These are phyloP conservation scores for Nothoprocta pentlandii DNA, from an alignment of 2,113 vertebrate species.

Conservation along the genomic window DNA sequence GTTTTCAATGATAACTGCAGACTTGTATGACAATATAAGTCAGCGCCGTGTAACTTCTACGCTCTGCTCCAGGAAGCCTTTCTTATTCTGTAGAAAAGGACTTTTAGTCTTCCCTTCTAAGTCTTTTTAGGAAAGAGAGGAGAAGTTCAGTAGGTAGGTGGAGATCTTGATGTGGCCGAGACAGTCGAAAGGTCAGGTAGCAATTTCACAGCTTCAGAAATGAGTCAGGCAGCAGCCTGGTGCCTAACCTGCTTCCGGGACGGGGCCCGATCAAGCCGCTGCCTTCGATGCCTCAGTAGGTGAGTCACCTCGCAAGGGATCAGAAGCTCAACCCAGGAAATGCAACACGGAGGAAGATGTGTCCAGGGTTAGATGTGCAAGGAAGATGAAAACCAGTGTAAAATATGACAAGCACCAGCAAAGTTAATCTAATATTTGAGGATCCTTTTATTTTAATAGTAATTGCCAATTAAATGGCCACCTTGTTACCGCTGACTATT, in stretches of 20 bases:
- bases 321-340: background rate
- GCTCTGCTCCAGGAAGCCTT: background rate
- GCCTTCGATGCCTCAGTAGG: background rate
- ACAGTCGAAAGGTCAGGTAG: background rate
- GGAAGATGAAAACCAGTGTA: background rate
- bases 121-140: background rate
- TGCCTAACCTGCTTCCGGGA: background rate
- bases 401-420: background rate
- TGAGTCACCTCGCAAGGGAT: background rate
- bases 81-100: background rate
- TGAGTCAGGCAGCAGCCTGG: background rate
- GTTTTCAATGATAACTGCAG: background rate
- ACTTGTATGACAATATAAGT: background rate
- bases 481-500: background rate
- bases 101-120: background rate
- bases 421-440: background rate
- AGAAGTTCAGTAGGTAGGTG: background rate
- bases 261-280: background rate
- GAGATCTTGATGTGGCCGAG: background rate
- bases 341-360: background rate
- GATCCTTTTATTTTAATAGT: background rate
- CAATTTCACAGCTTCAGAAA: constrained; percentile 6
- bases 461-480: background rate
- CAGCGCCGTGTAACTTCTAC: background rate
- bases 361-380: background rate